These are phyloP conservation scores for Rhinolophus sinicus DNA, from an alignment of 2,113 vertebrate species.

Conservation along the genomic window DNA sequence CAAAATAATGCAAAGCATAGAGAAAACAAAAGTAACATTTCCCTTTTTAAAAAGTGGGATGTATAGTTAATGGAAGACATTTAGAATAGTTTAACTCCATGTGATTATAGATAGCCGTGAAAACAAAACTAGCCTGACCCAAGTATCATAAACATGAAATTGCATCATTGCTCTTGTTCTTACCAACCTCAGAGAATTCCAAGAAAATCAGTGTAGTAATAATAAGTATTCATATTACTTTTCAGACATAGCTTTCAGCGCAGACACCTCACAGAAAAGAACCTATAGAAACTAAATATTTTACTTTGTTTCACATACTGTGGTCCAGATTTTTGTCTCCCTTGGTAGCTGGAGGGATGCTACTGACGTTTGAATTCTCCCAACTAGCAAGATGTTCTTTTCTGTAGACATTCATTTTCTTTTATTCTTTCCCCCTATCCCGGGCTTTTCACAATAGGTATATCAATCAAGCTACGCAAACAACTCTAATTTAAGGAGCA, in stretches of 20 bases:
- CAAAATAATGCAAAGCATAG: neutral
- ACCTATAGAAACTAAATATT: neutral
- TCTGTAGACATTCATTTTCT: neutral
- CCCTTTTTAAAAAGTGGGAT: neutral
- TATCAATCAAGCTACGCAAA: neutral
- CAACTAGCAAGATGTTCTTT: neutral
- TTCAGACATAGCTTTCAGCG: neutral
- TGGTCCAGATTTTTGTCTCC: neutral
- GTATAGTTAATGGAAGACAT: neutral
- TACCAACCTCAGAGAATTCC: neutral
- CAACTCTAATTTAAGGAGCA: neutral
- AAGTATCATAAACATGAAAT: neutral
- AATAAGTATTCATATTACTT: too few relatives aligned
- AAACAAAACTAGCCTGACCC: neutral
- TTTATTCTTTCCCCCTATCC: neutral
- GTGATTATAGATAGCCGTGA: neutral
- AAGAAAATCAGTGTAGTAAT: neutral
- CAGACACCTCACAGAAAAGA: neutral
- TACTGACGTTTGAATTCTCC: slow-evolving; percentile 1
- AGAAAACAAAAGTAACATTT: neutral
- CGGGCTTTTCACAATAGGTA: neutral
- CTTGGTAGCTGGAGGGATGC: neutral
- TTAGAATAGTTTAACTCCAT: neutral
- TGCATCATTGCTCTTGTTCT: neutral
- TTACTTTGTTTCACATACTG: neutral